Evolutionary conservation across 2,113 vertebrate genomes (phyloP), one percentile per base, ranked within the genome.

Genomic region (Sciurus niger): DNA sequence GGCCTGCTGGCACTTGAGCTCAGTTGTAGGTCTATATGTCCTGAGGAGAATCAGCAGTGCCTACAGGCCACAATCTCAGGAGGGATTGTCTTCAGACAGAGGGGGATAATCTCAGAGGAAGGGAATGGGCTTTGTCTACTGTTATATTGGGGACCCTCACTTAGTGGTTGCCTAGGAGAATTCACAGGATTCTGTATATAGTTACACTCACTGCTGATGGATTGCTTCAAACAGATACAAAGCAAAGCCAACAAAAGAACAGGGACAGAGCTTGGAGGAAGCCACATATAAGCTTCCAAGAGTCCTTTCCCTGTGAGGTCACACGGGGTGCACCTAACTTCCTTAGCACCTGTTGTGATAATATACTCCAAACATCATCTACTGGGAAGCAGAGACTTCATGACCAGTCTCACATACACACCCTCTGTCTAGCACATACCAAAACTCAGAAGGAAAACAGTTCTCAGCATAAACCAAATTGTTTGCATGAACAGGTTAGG

Each of bases 31-130:
- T 43, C 22, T 72, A 9, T 25, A 4, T 2, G 34, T 53, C 18
- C 28, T 4, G 4, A 70, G 84, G 79, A 86, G n/a, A 25, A n/a
- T 17, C 14, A 8, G 53, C 18, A 28, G 46, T 79, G n/a, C n/a
- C 22, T 4, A 10, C 8, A 48, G 8, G 1, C 4, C 10, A 58
- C n/a, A 2, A 0, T n/a, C 46, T 78, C 17, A 2, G 28, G 48
- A 78, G 40, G 84, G 2, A 16, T 8, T 65, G 24, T 60, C 34
- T 79, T 48, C 46, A 25, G 34, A 8, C 24, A 84, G 84, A 25
- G 3, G 4, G 1, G 32, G 13, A 13, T 80, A 18, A 34, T 8
- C 9, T 40, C 37, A 72, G 17, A 30, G 4, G 40, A 14, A 2
- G 4, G 14, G 28, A 37, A 73, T 4, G 12, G 22, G n/a, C 7